phyloP scores from a whole-genome alignment of 1,140 invertebrate genomes.

The Macrotrachela quadricornifera region DNA sequence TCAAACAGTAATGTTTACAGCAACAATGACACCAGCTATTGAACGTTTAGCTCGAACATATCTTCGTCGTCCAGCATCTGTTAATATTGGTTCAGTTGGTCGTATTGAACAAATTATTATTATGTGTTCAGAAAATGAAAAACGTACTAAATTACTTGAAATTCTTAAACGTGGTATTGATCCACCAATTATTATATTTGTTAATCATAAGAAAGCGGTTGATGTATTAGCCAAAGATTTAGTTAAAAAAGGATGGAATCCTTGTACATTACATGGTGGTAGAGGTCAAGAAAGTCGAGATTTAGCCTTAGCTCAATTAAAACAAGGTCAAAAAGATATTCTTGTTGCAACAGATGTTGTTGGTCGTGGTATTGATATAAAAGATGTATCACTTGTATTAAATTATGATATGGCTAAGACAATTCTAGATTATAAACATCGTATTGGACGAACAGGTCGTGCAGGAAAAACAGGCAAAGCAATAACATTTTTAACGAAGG shows the following conservation, averaged over 20 bases:
- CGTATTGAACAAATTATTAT: slow-evolving; percentile 88
- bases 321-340: slow-evolving; percentile 78
- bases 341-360: slow-evolving; percentile 98
- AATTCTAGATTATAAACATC: slow-evolving; percentile 97
- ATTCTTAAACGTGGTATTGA: slow-evolving; percentile 47
- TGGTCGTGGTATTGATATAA: slow-evolving; percentile 98
- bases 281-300: slow-evolving; percentile 99
- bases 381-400: slow-evolving; percentile 90
- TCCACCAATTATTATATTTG: slow-evolving; percentile 97
- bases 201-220: slow-evolving; percentile 98
- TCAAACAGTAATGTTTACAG: slow-evolving; percentile 98
- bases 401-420: slow-evolving; percentile 99
- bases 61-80: slow-evolving; percentile 75
- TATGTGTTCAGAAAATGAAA: slow-evolving; percentile 69
- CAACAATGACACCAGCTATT: slow-evolving; percentile 94
- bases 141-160: slow-evolving; percentile 42
- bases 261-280: slow-evolving; percentile 38
- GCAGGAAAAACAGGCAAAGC: slow-evolving; percentile 90
- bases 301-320: slow-evolving; percentile 81
- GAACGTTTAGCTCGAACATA: slow-evolving; percentile 84
- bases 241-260: slow-evolving; percentile 67
- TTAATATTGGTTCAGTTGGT: slow-evolving; percentile 89
- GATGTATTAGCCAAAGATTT: slow-evolving; percentile 87
- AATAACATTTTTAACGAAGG: slow-evolving; percentile 84
- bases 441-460: slow-evolving; percentile 93